Conservation (phyloP, 2,113 vertebrate species). For the Panthera uncia region DNA sequence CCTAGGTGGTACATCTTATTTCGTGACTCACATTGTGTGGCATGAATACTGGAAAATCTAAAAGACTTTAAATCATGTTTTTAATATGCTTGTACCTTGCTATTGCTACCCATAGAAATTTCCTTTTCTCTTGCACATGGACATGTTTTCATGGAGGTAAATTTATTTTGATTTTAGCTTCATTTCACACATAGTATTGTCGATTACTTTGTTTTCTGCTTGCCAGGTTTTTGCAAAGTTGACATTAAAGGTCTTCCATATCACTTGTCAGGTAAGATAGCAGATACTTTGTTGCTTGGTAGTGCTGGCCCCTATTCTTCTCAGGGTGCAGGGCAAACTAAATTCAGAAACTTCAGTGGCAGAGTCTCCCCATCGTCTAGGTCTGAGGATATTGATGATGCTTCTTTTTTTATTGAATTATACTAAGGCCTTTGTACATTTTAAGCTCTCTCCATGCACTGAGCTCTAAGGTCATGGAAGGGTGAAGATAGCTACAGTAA, state of each 20-base stretch:
- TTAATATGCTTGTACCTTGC: neutral
- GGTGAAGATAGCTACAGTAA: neutral
- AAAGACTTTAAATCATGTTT: neutral
- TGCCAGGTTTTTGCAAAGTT: neutral
- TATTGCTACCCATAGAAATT: neutral
- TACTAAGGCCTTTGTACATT: neutral
- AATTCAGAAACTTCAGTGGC: neutral
- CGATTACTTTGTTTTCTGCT: neutral
- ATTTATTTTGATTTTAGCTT: slow-evolving; percentile 15
- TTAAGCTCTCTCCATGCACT: neutral
- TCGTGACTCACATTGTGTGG: neutral
- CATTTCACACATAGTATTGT: neutral
- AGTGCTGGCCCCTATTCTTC: neutral
- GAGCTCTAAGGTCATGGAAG: neutral
- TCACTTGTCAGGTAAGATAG: neutral
- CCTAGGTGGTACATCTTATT: neutral
- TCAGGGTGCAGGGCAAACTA: neutral
- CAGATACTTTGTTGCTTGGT: neutral
- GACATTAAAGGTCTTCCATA: neutral
- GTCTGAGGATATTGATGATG: neutral
- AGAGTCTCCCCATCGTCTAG: neutral
- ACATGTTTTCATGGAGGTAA: neutral
- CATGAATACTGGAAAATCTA: neutral
- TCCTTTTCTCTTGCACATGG: neutral
- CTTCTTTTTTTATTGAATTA: neutral